Base-by-base conservation (phyloP, 1,140 invertebrate genomes). In the Drosophila lini region DNA sequence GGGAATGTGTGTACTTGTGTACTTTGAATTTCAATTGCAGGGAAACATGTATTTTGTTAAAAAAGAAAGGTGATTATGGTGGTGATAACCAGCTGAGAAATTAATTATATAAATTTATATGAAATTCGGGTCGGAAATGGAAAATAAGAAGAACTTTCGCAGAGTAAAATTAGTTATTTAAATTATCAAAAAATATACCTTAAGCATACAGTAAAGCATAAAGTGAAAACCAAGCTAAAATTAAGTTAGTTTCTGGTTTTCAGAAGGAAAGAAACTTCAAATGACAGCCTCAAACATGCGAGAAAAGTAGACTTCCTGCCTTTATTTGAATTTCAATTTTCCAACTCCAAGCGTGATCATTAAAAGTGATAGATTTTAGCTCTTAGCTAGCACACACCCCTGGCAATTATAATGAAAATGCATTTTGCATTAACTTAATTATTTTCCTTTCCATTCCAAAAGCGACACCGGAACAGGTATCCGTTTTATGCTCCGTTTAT, bases 361-460 rank as follows among this genome's bases (percentile, higher is more conserved):
- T 77, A 77, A 77, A 59, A 77, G 68, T 62, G 57, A 78, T 78
- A 77, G 74, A 76, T 77, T 68, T 67, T 41, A 9, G 62, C 34
- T 47, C 41, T 42, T 11, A 50, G n/a, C 28, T 16, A 1, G 25
- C 47, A 50, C 50, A 41, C 58, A 32, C 42, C 44, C 41, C 31
- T 50, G 61, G 65, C 85, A 81, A 88, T 88, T 80, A 88, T 64
- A 57, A 32, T 80, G 84, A 83, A 83, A 86, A 83, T 89, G 80
- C 83, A 88, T 88, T 89, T 89, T 61, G 76, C 76, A 88, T 89
- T 88, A 78, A 83, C 64, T 89, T 83, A 89, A 88, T 88, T 89
- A 88, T 89, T 88, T 88, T 89, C 65, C 79, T 62, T 55, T 71
- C 40, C 74, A 74, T 62, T 45, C 69, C 47, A 57, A 40, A 48